Evolutionary conservation across 2,797 vertebrate genomes (phyloP).

Genomic region (Dryobates pubescens): DNA sequence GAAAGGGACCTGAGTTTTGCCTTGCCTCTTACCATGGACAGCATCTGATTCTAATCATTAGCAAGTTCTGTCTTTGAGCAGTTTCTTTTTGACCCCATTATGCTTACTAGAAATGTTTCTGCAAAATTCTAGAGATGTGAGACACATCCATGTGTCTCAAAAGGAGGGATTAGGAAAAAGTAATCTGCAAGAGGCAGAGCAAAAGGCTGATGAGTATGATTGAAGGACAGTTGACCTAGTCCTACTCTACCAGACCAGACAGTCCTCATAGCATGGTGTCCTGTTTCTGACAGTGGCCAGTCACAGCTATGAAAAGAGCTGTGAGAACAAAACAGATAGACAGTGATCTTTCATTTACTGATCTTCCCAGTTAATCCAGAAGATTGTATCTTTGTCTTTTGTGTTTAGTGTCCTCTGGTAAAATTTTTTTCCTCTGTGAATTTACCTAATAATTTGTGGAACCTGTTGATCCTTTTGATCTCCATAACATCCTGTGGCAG

Average conservation of each 20-base stretch:
- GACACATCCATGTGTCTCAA: neutral
- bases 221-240: neutral
- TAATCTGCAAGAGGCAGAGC: neutral
- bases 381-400: neutral
- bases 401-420: neutral
- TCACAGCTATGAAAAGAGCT: neutral
- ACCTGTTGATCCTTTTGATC: conserved; percentile 27
- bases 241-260: neutral
- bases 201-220: neutral
- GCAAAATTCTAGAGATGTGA: neutral
- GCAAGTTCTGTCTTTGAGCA: neutral
- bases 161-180: neutral
- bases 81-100: neutral
- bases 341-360: neutral
- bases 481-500: neutral
- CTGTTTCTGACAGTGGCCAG: neutral
- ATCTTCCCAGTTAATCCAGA: neutral
- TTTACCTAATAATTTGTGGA: conserved; percentile 37
- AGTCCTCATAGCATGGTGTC: neutral
- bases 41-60: neutral
- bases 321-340: neutral
- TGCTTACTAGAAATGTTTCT: neutral
- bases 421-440: neutral
- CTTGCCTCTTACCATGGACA: neutral
- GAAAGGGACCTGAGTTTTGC: neutral